Conservation (phyloP, 2,113 vertebrate genomes). For the Seriola rivoliana region DNA sequence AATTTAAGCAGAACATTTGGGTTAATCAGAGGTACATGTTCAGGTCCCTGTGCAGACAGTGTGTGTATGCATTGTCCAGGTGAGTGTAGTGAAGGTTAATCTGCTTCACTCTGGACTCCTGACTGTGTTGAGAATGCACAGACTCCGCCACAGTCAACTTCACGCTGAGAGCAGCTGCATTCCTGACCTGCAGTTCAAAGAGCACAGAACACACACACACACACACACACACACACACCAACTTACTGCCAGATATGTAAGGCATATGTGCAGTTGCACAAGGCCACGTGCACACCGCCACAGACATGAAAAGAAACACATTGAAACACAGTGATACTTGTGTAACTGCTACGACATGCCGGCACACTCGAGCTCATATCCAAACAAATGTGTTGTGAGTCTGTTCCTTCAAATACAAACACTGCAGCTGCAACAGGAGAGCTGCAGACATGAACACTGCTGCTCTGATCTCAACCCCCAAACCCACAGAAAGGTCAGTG, state of each 20-base stretch:
- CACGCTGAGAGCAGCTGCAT: conserved; percentile 81
- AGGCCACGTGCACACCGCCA: neutral
- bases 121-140: conserved; percentile 70
- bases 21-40: conserved; percentile 12
- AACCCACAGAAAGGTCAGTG: conserved; percentile 42
- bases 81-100: conserved; percentile 32
- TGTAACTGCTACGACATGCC: conserved; percentile 5
- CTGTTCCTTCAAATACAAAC: neutral
- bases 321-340: conserved; percentile 9
- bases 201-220: conserved; percentile 61
- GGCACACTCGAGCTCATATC: neutral
- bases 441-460: conserved; percentile 10
- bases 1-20: neutral
- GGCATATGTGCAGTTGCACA: conserved; percentile 29
- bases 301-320: neutral
- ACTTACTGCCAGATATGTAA: conserved; percentile 30
- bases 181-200: conserved; percentile 85
- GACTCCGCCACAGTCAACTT: conserved; percentile 69
- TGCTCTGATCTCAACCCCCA: conserved; percentile 8
- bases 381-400: neutral
- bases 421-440: neutral
- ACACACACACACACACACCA: conserved; percentile 32
- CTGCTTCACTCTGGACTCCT: conserved; percentile 45
- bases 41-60: neutral
- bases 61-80: conserved; percentile 34